Base-by-base conservation (phyloP, 30 jellyfish, hydroid and myxozoan species). In the Pelagia noctiluca region DNA sequence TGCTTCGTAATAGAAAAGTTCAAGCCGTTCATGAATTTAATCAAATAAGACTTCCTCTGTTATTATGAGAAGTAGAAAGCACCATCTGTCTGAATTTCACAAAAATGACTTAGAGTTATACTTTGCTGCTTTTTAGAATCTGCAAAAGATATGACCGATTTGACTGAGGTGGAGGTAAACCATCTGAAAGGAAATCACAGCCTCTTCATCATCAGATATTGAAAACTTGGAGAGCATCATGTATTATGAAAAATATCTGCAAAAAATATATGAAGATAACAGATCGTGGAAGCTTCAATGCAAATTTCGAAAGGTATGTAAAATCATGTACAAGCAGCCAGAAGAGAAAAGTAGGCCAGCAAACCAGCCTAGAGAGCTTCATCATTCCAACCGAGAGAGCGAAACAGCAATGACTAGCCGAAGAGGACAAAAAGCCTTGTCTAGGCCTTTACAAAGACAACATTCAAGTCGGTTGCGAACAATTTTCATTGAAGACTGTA, bases 361-460 rank as follows among this genome's bases (percentile, higher is more conserved):
- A 65, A 24, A 32, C 1, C 24, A 65, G 78, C 61, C 0, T 65
- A 31, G 78, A 65, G 26, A 65, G 63, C 53, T 65, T 65, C 61
- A 0, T 65, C 35, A 26, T 65, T 1, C 78, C 78, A 34, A 1
- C 78, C 1, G 32, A 65, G 61, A 65, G 24, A 18, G 26, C 78
- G 0, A 65, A 65, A 18, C 0, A 0, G 0, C 78, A 65, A 65
- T 65, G 78, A 65, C 78, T 1, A 65, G 78, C 0, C 5, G 61
- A 32, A 32, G 8, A 31, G 1, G 32, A 65, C 2, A 32, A 0
- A 5, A 63, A 29, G 78, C 78, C 78, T 25, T 65, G 61, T 32
- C 3, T 65, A 23, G 78, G 78, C 0, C 24, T 65, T 1, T 18
- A 65, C 26, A 0, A 1, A 0, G 61, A 65, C 28, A 2, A 0